Evolutionary conservation across 2,797 vertebrate genomes (phyloP).

Genomic region (Takifugu rubripes): DNA sequence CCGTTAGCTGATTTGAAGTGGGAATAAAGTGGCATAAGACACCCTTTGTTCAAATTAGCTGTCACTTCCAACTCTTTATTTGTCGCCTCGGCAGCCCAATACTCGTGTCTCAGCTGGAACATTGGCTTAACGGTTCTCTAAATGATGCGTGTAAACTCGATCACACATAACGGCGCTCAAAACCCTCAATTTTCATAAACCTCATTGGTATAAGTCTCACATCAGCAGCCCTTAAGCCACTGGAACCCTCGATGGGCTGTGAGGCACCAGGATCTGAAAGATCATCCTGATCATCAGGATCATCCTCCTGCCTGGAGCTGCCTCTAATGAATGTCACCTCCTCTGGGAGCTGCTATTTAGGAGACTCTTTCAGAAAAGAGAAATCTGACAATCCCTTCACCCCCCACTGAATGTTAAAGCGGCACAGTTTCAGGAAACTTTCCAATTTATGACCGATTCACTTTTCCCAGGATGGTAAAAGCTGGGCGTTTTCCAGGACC

Average conservation of each 20-base stretch:
- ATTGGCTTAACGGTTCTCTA: constrained; percentile 1
- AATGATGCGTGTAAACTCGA: constrained; percentile 2
- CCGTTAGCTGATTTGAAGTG: no score
- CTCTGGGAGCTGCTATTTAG: constrained; percentile 26
- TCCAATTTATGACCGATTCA: background rate
- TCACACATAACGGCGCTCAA: background rate
- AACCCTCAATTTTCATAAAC: constrained; percentile 6
- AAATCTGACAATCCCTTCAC: constrained; percentile 19
- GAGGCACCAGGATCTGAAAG: constrained; percentile 41
- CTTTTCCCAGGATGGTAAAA: background rate
- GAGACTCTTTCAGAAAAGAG: constrained; percentile 17
- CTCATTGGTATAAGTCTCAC: constrained; percentile 35
- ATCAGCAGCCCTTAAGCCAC: constrained; percentile 3
- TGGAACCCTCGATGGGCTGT: constrained; percentile 9
- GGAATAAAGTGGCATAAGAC: no score
- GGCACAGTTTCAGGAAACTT: background rate
- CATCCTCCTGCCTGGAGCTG: constrained; percentile 28
- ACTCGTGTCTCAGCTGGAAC: no score
- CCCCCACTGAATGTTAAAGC: constrained; percentile 18
- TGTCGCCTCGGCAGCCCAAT: no score
- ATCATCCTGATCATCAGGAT: constrained; percentile 17
- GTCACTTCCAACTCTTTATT: background rate
- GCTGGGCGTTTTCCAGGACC: background rate
- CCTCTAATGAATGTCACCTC: constrained; percentile 50
- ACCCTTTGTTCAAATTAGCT: background rate